Evolutionary conservation across 2,113 vertebrate species (phyloP).

Genomic region (Myiopsitta monachus): DNA sequence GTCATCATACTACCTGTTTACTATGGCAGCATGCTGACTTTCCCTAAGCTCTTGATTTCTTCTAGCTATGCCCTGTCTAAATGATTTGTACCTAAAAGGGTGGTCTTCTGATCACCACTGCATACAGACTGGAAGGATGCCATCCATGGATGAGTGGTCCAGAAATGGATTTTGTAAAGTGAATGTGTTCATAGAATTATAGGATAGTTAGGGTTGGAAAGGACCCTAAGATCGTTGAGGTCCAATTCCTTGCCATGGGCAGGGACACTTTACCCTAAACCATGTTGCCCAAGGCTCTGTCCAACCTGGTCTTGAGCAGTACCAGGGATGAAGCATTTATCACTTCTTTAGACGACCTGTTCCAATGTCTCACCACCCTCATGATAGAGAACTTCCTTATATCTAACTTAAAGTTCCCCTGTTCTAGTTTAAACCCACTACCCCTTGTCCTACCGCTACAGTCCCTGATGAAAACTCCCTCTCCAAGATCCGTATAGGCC

Average conservation of each 20-base stretch:
- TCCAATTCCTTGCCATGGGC: background rate
- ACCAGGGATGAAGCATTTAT: background rate
- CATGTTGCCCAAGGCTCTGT: background rate
- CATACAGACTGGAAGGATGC: rapidly evolving
- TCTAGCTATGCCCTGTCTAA: background rate
- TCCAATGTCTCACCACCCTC: background rate
- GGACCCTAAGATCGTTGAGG: background rate
- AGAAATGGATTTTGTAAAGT: background rate
- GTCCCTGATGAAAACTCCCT: background rate
- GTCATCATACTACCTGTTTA: background rate
- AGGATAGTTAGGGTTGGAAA: background rate
- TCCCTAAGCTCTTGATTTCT: background rate
- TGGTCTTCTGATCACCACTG: background rate
- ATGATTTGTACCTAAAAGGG: background rate
- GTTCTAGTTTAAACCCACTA: background rate
- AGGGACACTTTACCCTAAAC: background rate
- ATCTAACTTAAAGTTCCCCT: background rate
- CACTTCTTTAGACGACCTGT: background rate
- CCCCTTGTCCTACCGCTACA: background rate
- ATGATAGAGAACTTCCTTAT: background rate
- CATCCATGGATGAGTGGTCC: too few species aligned
- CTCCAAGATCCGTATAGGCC: background rate
- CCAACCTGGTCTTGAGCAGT: background rate
- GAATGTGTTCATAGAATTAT: background rate
- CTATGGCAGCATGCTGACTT: background rate